A percentile compares a stretch with the other conserved stretches of the same genome.
phyloP scores from a whole-genome alignment of 53 echinoderm and acorn worm genomes.

The Paracentrotus lividus region DNA sequence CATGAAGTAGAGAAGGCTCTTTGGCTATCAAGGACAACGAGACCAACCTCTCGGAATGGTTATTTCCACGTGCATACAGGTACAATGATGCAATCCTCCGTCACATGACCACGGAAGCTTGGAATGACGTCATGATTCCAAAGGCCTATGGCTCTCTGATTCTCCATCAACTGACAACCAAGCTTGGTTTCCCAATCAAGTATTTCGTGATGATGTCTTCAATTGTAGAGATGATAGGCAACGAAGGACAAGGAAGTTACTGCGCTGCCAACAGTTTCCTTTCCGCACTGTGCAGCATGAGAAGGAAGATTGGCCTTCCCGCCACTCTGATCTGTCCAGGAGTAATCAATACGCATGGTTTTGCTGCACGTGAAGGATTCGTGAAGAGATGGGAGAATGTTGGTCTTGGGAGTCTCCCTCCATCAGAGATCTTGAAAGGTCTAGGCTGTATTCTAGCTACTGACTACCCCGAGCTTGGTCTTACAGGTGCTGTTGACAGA shows the following conservation, averaged over 20 bases:
- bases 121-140: conserved; percentile 95
- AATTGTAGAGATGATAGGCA: conserved; percentile 94
- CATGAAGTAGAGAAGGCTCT: conserved; percentile 93
- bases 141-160: conserved; percentile 94
- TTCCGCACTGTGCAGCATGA: conserved; percentile 79
- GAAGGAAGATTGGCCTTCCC: conserved; percentile 91
- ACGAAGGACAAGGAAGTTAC: conserved; percentile 94
- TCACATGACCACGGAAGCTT: conserved; percentile 82
- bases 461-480: conserved; percentile 86
- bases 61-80: conserved; percentile 93
- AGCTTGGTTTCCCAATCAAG: conserved; percentile 87
- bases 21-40: conserved; percentile 87
- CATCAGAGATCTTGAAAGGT: conserved; percentile 92
- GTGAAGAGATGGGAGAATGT: conserved; percentile 92
- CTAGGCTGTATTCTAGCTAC: conserved; percentile 92
- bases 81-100: conserved; percentile 85
- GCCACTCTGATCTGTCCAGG: conserved; percentile 94
- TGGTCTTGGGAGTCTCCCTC: conserved; percentile 91
- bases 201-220: conserved; percentile 98
- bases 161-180: conserved; percentile 89
- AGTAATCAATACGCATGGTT: conserved; percentile 92
- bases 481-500: conserved; percentile 88
- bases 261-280: conserved; percentile 95
- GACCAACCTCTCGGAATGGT: conserved; percentile 87
- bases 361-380: conserved; percentile 90